Percentiles rank a stretch among this genome's conserved stretches.
Conservation (phyloP, 2,797 vertebrate genomes). For the Aratinga solstitialis region DNA sequence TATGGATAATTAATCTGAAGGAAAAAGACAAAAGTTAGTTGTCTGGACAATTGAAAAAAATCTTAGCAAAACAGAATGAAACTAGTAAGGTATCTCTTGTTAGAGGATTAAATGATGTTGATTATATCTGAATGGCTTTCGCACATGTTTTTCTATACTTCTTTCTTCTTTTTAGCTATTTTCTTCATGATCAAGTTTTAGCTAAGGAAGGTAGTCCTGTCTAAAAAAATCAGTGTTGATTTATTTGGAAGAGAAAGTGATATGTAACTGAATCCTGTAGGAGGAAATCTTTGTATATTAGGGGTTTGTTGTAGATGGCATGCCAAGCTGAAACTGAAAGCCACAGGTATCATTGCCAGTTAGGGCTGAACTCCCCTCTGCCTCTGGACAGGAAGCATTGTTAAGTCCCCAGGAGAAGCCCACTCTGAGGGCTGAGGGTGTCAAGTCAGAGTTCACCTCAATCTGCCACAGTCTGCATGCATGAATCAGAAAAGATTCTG, state of each 20-base stretch:
- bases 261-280: background rate
- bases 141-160: background rate
- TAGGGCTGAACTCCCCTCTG: background rate
- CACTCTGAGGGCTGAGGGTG: background rate
- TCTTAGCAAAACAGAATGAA: background rate
- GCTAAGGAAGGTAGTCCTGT: background rate
- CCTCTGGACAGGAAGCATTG: background rate
- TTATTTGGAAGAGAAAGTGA: background rate
- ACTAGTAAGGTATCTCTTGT: background rate
- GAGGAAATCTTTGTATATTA: background rate
- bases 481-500: background rate
- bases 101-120: background rate
- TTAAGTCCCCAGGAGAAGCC: background rate
- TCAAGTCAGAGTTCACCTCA: background rate
- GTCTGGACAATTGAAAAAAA: background rate
- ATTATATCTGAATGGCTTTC: background rate
- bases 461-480: background rate
- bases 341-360: background rate
- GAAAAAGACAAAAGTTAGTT: background rate
- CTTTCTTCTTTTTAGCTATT: background rate
- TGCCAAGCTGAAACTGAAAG: background rate
- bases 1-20: background rate
- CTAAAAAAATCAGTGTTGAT: background rate
- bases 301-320: background rate
- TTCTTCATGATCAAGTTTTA: background rate